Evolutionary conservation across 2,113 vertebrate species (phyloP).

Genomic region (Istiophorus platypterus): DNA sequence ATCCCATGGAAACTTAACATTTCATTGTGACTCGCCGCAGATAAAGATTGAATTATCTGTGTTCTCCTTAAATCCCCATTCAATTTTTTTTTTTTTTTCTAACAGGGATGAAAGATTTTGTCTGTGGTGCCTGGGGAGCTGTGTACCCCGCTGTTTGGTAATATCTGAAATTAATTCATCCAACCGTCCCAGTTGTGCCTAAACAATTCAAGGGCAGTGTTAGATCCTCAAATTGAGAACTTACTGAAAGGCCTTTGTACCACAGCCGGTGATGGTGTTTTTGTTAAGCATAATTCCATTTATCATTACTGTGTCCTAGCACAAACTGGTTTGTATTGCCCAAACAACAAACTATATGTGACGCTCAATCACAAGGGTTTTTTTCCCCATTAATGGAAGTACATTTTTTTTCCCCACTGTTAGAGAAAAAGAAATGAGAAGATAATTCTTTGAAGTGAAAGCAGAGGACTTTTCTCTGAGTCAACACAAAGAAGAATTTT

Average conservation of each 20-base stretch:
- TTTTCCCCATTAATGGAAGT: slow-evolving; percentile 50
- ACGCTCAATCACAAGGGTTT: slow-evolving; percentile 57
- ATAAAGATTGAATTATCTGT: slow-evolving; percentile 78
- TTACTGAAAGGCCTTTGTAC: slow-evolving; percentile 62
- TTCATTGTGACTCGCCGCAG: slow-evolving; percentile 67
- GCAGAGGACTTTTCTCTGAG: slow-evolving; percentile 47
- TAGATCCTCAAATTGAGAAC: slow-evolving; percentile 70
- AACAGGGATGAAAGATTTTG: slow-evolving; percentile 74
- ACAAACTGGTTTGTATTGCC: slow-evolving; percentile 45
- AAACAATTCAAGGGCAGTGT: slow-evolving; percentile 80
- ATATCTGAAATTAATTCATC: slow-evolving; percentile 82
- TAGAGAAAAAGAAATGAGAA: slow-evolving; percentile 29
- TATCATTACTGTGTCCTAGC: slow-evolving; percentile 57
- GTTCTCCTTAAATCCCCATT: slow-evolving; percentile 74
- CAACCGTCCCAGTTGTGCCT: slow-evolving; percentile 69
- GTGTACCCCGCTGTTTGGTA: slow-evolving; percentile 77
- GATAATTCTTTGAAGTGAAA: slow-evolving; percentile 60
- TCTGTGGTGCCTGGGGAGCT: slow-evolving; percentile 69
- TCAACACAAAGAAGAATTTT: slow-evolving; percentile 40
- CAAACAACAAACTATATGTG: slow-evolving; percentile 60
- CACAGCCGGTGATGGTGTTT: slow-evolving; percentile 50
- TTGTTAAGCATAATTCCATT: slow-evolving; percentile 67
- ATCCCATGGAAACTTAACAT: slow-evolving; percentile 71
- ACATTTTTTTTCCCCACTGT: slow-evolving; percentile 8
- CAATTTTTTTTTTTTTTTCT: slow-evolving; percentile 52